Evolutionary conservation across 2,113 vertebrate species (phyloP).

Genomic region (Glaucomys volans): DNA sequence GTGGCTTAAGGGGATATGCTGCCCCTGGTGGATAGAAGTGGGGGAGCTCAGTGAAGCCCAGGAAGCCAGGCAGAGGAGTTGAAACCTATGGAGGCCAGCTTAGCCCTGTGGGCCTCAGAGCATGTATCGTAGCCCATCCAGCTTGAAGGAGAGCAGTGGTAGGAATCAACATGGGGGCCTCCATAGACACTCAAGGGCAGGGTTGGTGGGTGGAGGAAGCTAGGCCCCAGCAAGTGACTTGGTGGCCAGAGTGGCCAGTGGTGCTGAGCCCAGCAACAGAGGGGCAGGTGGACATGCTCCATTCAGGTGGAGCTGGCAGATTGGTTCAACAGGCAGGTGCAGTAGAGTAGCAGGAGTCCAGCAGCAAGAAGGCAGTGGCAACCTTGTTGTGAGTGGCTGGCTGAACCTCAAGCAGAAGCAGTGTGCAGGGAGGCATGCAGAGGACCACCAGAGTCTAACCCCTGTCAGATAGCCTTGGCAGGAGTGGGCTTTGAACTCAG

Average conservation of each 20-base stretch:
- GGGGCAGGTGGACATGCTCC: rapidly evolving
- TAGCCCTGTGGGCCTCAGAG: neutral
- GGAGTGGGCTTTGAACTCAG: neutral
- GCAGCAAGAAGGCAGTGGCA: neutral
- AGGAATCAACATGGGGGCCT: neutral
- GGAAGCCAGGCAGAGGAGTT: neutral
- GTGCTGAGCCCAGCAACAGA: neutral
- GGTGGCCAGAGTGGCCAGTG: neutral
- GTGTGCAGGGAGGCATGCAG: neutral
- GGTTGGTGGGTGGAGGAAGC: neutral
- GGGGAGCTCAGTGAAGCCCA: neutral
- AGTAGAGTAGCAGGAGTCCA: neutral
- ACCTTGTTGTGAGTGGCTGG: neutral
- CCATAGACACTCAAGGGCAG: neutral
- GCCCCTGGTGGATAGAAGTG: neutral
- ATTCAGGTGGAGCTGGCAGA: neutral
- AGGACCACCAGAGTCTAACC: neutral
- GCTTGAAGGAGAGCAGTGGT: too few relatives aligned
- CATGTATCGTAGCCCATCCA: rapidly evolving
- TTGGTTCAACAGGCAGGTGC: neutral
- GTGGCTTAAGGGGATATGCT: neutral
- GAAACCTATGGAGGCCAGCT: neutral
- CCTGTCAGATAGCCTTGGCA: neutral
- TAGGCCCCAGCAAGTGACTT: neutral
- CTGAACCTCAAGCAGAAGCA: neutral